Conservation (phyloP, 2,113 vertebrate species). For the Tyto alba region DNA sequence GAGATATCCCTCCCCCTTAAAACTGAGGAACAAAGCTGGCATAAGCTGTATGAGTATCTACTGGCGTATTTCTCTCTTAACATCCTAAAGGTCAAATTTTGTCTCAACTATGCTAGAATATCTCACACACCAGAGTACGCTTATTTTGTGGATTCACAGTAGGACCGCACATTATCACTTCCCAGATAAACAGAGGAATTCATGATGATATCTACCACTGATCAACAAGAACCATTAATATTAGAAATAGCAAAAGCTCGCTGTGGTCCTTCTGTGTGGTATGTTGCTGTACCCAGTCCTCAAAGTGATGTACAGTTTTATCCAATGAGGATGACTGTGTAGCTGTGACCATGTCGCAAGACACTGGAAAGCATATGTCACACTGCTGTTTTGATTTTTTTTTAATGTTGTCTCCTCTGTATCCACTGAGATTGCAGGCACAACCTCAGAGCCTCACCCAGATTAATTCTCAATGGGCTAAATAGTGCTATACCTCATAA, state of each 20-base stretch:
- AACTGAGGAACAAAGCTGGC: neutral
- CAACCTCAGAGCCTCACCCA: neutral
- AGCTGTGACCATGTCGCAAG: neutral
- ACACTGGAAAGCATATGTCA: neutral
- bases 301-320: neutral
- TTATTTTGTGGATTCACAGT: neutral
- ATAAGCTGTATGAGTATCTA: neutral
- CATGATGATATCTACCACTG: neutral
- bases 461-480: neutral
- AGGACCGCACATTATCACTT: neutral
- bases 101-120: neutral
- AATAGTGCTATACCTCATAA: accelerated
- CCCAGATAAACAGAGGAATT: neutral
- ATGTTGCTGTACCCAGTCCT: neutral
- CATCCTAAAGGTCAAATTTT: neutral
- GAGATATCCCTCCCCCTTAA: neutral
- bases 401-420: neutral
- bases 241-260: accelerated
- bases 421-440: neutral
- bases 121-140: neutral
- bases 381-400: neutral
- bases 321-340: neutral
- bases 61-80: neutral
- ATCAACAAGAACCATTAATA: neutral
- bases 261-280: neutral